A percentile compares a stretch with the other conserved stretches of the same genome.
Conservation (phyloP, 1,140 invertebrate species). For the Apis florea region DNA sequence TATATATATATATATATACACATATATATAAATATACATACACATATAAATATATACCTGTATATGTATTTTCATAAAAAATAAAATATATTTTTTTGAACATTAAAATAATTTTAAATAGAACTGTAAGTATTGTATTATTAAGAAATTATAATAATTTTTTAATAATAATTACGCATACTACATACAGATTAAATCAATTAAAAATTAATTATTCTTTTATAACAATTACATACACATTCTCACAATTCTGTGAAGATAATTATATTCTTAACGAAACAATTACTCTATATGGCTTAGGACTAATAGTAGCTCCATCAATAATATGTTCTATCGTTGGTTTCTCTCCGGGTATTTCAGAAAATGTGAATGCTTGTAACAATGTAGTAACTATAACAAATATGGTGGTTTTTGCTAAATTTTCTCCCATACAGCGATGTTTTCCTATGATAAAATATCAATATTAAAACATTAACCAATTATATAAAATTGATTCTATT, state of each 20-base stretch:
- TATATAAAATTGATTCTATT: constrained; percentile 21
- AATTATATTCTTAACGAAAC: constrained; percentile 80
- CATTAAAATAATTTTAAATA: not conserved
- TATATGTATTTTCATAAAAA: constrained; percentile 48
- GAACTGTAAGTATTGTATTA: not conserved
- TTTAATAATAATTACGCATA: not conserved
- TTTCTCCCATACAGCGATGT: constrained; percentile 92
- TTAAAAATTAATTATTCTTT: not conserved
- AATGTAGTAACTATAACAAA: constrained; percentile 90
- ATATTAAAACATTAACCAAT: not conserved
- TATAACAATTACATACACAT: not conserved
- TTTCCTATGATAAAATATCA: constrained; percentile 81
- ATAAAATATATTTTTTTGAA: constrained; percentile 64
- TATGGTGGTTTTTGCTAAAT: constrained; percentile 90
- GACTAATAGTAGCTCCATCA: constrained; percentile 88
- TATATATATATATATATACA: constrained; percentile 26
- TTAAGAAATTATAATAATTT: not conserved
- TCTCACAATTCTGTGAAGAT: not conserved
- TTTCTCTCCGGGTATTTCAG: constrained; percentile 83
- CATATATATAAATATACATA: not conserved
- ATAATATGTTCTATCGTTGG: constrained; percentile 83
- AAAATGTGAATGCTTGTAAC: constrained; percentile 89
- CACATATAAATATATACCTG: constrained; percentile 11
- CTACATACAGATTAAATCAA: no score
- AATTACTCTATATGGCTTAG: constrained; percentile 85